phyloP scores from a whole-genome alignment of 2,797 vertebrate species.

The Liasis olivaceus region DNA sequence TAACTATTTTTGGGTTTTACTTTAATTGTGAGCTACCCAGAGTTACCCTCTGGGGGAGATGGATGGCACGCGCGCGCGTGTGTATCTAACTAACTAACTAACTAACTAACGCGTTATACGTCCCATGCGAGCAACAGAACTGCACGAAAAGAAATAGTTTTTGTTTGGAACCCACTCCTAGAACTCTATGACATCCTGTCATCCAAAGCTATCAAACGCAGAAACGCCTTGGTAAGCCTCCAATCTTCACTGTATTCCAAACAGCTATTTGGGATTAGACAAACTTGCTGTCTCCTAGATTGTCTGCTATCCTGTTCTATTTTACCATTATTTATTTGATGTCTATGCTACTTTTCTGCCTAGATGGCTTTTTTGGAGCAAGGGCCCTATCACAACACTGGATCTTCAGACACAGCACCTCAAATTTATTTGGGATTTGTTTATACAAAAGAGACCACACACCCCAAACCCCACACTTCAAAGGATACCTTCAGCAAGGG shows the following conservation, averaged over 20 bases:
- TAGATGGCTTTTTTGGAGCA: background rate
- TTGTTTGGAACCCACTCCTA: background rate
- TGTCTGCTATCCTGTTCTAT: background rate
- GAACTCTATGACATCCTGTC: background rate
- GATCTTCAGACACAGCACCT: background rate
- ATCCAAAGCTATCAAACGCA: too few relatives aligned
- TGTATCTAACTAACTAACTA: too few relatives aligned
- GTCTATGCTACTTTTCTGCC: background rate
- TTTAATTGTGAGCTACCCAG: too few relatives aligned
- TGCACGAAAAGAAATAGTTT: background rate
- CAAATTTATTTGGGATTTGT: background rate
- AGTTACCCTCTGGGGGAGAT: too few relatives aligned
- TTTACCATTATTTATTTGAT: background rate
- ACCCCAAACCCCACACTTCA: background rate
- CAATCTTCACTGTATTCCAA: background rate
- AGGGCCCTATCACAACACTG: background rate
- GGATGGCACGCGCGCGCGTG: too few relatives aligned
- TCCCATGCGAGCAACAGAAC: background rate
- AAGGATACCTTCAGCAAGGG: constrained; percentile 91
- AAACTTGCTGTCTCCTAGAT: too few relatives aligned
- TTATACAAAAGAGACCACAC: too few relatives aligned
- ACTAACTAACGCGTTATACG: background rate
- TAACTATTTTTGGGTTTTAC: too few relatives aligned
- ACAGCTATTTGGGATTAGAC: too few relatives aligned
- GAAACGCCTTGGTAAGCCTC: background rate